Evolutionary conservation across 2,113 vertebrate genomes (phyloP).

Genomic region (Oceanites oceanicus): DNA sequence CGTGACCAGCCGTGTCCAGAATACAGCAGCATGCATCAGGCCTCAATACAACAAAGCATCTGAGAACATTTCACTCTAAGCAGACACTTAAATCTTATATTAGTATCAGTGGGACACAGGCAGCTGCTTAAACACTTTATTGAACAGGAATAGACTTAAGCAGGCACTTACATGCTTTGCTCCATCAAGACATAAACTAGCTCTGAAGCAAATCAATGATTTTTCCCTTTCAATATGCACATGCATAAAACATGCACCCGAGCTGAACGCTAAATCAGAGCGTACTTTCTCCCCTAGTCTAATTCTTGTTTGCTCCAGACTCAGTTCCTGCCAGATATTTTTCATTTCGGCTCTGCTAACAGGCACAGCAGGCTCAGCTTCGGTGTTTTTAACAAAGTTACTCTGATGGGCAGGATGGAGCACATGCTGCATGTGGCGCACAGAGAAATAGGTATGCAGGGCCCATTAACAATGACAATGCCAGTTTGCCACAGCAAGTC

Average conservation of each 20-base stretch:
- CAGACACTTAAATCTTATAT: not conserved
- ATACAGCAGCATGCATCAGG: not conserved
- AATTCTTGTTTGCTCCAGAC: not conserved
- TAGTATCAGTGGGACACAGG: not conserved
- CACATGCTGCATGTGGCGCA: not conserved
- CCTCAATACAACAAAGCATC: not conserved
- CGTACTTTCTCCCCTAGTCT: not conserved
- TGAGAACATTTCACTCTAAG: not conserved
- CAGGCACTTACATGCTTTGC: not conserved
- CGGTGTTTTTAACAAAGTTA: not conserved
- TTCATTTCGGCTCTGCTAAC: not conserved
- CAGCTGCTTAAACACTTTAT: conserved; percentile 18
- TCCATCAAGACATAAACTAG: conserved; percentile 11
- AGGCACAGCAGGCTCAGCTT: not conserved
- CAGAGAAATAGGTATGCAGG: not conserved
- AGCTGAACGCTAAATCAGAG: conserved; percentile 7
- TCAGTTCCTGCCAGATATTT: not conserved
- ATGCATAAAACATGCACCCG: not conserved
- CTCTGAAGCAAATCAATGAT: conserved; percentile 21
- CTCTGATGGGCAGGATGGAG: not conserved
- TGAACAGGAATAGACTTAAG: conserved; percentile 12
- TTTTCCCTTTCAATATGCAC: not conserved
- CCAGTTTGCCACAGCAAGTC: not conserved
- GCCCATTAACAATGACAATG: not conserved
- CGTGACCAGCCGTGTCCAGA: accelerated